Percentiles rank a stretch among this genome's conserved stretches.
These are phyloP conservation scores for Scrobipalpa atriplicella DNA, from an alignment of 2,888 invertebrate species.

Conservation along the genomic window DNA sequence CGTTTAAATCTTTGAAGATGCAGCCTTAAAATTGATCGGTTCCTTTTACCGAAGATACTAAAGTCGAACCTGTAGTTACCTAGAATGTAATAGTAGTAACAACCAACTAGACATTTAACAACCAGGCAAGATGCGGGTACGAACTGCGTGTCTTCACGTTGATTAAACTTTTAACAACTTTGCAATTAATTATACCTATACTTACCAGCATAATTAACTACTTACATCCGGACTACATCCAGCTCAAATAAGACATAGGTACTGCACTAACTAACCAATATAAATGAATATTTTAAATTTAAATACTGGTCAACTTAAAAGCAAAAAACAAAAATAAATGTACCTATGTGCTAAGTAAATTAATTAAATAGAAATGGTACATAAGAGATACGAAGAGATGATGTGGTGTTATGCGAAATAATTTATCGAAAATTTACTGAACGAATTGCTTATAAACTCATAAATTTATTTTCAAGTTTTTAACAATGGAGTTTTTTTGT, in stretches of 20 bases:
- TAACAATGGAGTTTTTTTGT: too few relatives aligned
- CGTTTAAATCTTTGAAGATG: too few relatives aligned
- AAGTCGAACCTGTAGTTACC: neutral
- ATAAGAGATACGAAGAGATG: too few relatives aligned
- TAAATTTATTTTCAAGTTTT: too few relatives aligned
- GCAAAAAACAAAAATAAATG: too few relatives aligned
- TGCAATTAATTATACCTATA: neutral
- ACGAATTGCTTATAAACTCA: too few relatives aligned
- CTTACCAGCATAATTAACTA: neutral
- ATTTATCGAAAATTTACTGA: too few relatives aligned
- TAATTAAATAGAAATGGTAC: too few relatives aligned
- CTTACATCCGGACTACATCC: neutral
- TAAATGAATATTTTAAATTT: too few relatives aligned
- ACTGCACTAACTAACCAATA: neutral
- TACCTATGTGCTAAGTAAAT: too few relatives aligned
- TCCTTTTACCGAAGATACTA: slow-evolving; percentile 1
- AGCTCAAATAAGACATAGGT: neutral
- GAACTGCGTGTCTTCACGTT: neutral
- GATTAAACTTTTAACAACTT: neutral
- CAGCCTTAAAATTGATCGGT: neutral
- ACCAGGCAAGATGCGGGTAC: neutral
- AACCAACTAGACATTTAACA: neutral
- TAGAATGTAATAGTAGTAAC: neutral
- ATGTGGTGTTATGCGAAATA: too few relatives aligned
- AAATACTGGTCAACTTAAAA: too few relatives aligned